Evolutionary conservation across 2,797 vertebrate genomes (phyloP), one percentile per base, ranked within the genome.

Genomic region (Decapterus maruadsi): DNA sequence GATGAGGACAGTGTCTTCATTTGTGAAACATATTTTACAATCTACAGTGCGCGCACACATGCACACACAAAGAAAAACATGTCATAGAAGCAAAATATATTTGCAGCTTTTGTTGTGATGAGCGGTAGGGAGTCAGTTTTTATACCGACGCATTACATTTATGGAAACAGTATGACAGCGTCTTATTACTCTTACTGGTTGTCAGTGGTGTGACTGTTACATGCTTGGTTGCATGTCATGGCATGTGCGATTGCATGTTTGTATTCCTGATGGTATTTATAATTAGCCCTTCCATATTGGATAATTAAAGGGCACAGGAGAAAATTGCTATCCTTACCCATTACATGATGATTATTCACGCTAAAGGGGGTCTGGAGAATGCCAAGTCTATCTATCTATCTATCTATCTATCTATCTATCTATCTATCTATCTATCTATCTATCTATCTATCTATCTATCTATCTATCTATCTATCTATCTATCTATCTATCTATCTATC

Each of bases 261-360:
- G 12, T 34, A 60, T 31, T 16, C 31, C 36, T 72, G 22, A 46
- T 46, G 13, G 26, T 19, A 17, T 43, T 51, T 43, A 43, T 16
- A 0, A 7, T 6, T 14, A 40, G 11, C 4, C 10, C 16, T 14
- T 56, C 10, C 12, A 34, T n/a, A 22, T 53, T 53, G 4, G 8
- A 69, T 62, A 31, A 72, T 62, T 26, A 67, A 22, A 69, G 36
- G 17, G 29, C 14, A 29, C 38, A 46, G 20, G 31, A 75, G 57
- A 19, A 56, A 60, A 67, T 38, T 55, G 4, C 42, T 45, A 4
- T 64, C 31, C 53, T 59, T 34, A 26, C 22, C 48, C 58, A 50
- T 58, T 48, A 64, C 34, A 60, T 54, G 64, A 51, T 69, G 53
- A 62, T 69, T 70, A 29, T 77, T 63, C 57, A 48, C 9, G 3